Base-by-base conservation (phyloP, 2,113 vertebrate genomes). In the Potamarius usumacintae region DNA sequence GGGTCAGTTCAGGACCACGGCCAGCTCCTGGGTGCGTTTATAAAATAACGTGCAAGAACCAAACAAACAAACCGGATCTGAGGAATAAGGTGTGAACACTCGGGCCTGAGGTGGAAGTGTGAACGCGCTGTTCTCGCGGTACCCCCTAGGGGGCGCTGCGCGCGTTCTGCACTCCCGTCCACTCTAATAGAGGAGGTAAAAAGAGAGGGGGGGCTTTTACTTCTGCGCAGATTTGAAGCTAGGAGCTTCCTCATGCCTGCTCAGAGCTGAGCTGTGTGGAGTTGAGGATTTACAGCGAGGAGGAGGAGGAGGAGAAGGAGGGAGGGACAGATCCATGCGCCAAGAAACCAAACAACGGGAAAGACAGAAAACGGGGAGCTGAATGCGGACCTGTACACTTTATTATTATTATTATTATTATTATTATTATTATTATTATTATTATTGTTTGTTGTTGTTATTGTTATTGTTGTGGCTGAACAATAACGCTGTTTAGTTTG, bases 131-230 rank as follows among this genome's bases (percentile, higher is more conserved):
- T 20, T 57, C 81, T 11, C 17, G 7, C 3, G 85, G 48, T 48
- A 71, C 92, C 92, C 42, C 91, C 89, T 92, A 95, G 94, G 92
- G 92, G 93, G 93, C 89, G 94, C 94, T 87, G 91, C 50, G 15
- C 63, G 87, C 82, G 83, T 6, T 78, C 30, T 80, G 60, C 42
- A 42, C 42, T 42, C 42, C 42, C 42, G 42, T 42, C 42, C 42
- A 42, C 42, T 42, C 42, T 42, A 4, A 42, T 42, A 4, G 42
- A 42, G 42, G 42, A 42, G 9, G 55, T 10, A 5, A 0, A 20
- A 2, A 3, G 78, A 22, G 52, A 12, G 80, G 77, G 9, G 85
- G 77, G 2, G 55, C 9, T 34, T 42, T 82, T 62, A 87, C 88
- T 78, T 62, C 58, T 88, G 85, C 90, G 74, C 60, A 69, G 82